Evolutionary conservation across 2,113 vertebrate genomes (phyloP).

Genomic region (Trinectes maculatus): DNA sequence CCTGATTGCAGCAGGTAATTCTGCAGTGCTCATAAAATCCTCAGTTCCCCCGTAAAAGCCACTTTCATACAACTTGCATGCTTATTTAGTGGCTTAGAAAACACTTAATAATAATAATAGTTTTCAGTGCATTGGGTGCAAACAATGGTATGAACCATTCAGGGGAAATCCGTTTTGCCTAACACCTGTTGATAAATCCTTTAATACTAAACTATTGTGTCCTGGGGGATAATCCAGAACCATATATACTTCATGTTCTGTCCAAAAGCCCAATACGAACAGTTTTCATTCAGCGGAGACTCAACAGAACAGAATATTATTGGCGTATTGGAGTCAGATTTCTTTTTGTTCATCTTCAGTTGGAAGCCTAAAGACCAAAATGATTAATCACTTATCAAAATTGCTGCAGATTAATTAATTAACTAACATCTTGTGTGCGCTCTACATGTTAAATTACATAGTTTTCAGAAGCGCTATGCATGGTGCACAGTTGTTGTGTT

Average conservation of each 20-base stretch:
- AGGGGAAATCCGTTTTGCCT: constrained; percentile 18
- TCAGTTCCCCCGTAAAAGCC: background rate
- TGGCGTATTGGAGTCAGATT: too few relatives aligned
- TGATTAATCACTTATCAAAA: background rate
- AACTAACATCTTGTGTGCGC: background rate
- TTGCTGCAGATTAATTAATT: background rate
- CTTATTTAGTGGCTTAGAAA: constrained; percentile 25
- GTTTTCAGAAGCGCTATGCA: background rate
- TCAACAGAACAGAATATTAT: background rate
- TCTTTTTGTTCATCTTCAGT: background rate
- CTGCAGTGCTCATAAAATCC: constrained; percentile 18
- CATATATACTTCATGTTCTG: too few relatives aligned
- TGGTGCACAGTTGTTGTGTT: constrained; percentile 1
- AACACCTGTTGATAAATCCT: constrained; percentile 56
- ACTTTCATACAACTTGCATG: constrained; percentile 11
- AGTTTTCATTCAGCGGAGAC: background rate
- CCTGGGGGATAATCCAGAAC: too few relatives aligned
- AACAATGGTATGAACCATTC: background rate
- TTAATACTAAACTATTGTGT: background rate
- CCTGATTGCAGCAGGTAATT: constrained; percentile 1
- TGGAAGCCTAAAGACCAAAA: background rate
- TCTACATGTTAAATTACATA: too few relatives aligned
- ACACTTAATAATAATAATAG: constrained; percentile 8
- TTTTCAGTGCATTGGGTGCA: constrained; percentile 16
- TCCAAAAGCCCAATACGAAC: too few relatives aligned